Percentiles rank a stretch among this genome's conserved stretches.
Conservation (phyloP, 64 coral and sea anemone genomes). For the Montipora efflorescens region DNA sequence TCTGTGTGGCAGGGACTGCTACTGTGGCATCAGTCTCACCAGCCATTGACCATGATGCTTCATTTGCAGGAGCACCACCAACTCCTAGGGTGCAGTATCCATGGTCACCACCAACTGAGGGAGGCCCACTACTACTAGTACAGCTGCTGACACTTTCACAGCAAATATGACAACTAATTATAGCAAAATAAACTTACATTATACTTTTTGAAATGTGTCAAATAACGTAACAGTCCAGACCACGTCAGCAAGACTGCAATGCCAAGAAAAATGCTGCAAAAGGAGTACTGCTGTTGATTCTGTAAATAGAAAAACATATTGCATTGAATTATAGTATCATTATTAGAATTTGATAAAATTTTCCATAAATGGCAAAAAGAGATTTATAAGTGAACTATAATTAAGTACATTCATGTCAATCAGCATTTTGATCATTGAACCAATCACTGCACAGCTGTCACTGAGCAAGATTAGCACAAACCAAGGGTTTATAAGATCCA, state of each 20-base stretch:
- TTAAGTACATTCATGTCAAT: slow-evolving; percentile 59
- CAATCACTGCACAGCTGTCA: slow-evolving; percentile 77
- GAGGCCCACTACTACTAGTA: too few species aligned
- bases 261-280: slow-evolving; percentile 84
- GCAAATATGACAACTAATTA: too few species aligned
- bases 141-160: too few species aligned
- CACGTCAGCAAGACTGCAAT: slow-evolving; percentile 83
- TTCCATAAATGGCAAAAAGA: background rate
- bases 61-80: too few species aligned
- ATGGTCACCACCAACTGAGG: too few species aligned
- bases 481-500: slow-evolving; percentile 85
- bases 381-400: too few species aligned
- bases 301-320: background rate
- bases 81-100: too few species aligned
- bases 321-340: background rate
- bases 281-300: background rate
- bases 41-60: too few species aligned
- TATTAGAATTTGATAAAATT: too few species aligned
- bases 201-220: slow-evolving; percentile 83
- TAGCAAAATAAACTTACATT: slow-evolving; percentile 69
- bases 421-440: slow-evolving; percentile 75
- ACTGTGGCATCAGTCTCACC: too few species aligned
- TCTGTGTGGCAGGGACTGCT: too few species aligned
- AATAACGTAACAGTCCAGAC: slow-evolving; percentile 78
- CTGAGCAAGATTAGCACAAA: slow-evolving; percentile 87